Evolutionary conservation across 2,888 invertebrate species (phyloP), one percentile per base, ranked within the genome.

Genomic region (Archips xylosteana): DNA sequence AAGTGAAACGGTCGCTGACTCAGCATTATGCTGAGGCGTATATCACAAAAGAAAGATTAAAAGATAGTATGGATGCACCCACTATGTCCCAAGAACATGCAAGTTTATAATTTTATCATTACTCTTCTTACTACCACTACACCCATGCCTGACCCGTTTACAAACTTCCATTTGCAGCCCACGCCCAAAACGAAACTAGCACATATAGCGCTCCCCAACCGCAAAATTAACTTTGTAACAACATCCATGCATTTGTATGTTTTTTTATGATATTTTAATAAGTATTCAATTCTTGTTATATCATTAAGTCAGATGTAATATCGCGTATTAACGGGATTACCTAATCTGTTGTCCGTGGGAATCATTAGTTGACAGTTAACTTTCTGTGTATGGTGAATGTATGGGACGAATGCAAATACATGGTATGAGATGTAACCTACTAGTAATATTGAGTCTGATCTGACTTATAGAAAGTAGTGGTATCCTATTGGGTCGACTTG

Each of bases 201-300:
- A 45, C n/a, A 2, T 23, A 34, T 8, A 10, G 2, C 32, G 36
- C 59, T 51, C 0, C 5, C 45, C 59, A 59, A 34, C 32, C 12
- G 71, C 61, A 71, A 62, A 34, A 6, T 39, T 54, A 67, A 62
- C 13, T 54, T 67, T 54, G 71, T 62, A 54, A 45, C 71, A 6
- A 42, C 51, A 54, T 39, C 61, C 61, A 62, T 47, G 45, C 61
- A 45, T 61, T 61, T 60, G 42, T 66, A 66, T 36, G 51, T 13
- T 67, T 71, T 66, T 45, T 71, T 61, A 51, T 49, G 8, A 66
- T 66, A 71, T 66, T 71, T 71, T 71, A 66, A 67, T 71, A 54
- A 66, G 49, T 23, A 65, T 49, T 45, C 60, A 71, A 71, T 71
- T 67, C 71, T 71, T 61, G 71, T 71, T 60, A 71, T 62, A 67